These are phyloP conservation scores for Solenopsis invicta DNA, from an alignment of 1,140 invertebrate genomes.

Conservation along the genomic window DNA sequence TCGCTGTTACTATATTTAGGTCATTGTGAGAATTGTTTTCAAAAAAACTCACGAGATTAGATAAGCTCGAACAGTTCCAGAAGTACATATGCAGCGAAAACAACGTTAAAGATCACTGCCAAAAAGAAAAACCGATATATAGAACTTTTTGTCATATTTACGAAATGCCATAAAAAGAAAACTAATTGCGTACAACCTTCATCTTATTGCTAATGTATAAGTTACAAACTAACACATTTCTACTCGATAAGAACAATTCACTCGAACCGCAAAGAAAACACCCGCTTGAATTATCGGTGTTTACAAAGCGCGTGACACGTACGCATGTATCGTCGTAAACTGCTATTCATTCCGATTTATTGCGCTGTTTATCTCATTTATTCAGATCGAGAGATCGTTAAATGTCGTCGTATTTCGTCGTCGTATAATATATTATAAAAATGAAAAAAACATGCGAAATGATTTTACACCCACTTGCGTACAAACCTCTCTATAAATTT, in stretches of 20 bases:
- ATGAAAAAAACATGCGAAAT: background rate
- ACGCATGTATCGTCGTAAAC: constrained; percentile 46
- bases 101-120: constrained; percentile 75
- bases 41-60: constrained; percentile 41
- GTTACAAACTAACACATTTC: constrained; percentile 18
- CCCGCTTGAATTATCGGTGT: constrained; percentile 29
- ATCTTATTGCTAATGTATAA: constrained; percentile 5
- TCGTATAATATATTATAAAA: background rate
- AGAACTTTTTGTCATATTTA: constrained; percentile 32
- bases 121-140: constrained; percentile 65
- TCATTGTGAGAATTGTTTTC: background rate
- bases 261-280: background rate
- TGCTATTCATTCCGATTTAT: constrained; percentile 9
- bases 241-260: constrained; percentile 31
- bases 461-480: constrained; percentile 75
- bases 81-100: constrained; percentile 57
- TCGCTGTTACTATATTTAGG: constrained; percentile 11
- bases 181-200: background rate
- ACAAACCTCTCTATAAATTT: constrained; percentile 81
- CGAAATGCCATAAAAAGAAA: constrained; percentile 35
- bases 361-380: constrained; percentile 7
- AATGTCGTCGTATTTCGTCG: background rate
- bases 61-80: constrained; percentile 61
- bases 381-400: background rate
- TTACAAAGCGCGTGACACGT: background rate